These are phyloP conservation scores for Emberiza fucata DNA, from an alignment of 2,113 vertebrate genomes.

Conservation along the genomic window DNA sequence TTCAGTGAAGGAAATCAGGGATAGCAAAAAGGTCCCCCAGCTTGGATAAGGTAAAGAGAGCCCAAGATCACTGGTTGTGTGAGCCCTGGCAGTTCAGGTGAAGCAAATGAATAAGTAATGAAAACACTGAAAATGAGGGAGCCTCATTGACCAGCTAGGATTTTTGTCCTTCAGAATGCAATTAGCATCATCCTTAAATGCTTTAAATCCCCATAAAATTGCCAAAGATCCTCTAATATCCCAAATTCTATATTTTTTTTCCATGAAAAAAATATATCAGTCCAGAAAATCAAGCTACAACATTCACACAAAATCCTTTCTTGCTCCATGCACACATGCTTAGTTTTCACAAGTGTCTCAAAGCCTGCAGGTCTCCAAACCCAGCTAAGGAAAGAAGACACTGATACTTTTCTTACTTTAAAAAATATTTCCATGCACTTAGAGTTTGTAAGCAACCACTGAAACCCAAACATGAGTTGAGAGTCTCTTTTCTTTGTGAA, in stretches of 20 bases:
- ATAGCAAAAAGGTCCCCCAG: not conserved
- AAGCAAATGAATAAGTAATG: not conserved
- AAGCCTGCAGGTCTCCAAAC: not conserved
- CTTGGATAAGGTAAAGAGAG: rapidly evolving
- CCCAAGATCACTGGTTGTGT: not conserved
- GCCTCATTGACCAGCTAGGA: not conserved
- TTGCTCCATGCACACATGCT: not conserved
- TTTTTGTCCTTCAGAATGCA: not conserved
- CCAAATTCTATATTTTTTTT: not conserved
- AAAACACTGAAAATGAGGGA: not conserved
- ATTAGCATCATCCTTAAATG: not conserved
- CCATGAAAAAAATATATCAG: not conserved
- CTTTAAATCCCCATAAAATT: not conserved
- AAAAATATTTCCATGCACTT: not conserved
- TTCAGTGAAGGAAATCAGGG: not conserved
- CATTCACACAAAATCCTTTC: not conserved
- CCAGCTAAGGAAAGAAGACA: not conserved
- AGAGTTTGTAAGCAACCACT: not conserved
- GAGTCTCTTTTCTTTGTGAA: not conserved
- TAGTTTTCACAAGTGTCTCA: not conserved
- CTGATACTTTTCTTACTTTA: not conserved
- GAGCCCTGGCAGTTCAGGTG: not conserved
- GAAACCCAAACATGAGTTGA: not conserved
- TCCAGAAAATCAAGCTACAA: not conserved
- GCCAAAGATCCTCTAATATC: not conserved